These are phyloP conservation scores for Garra rufa DNA, from an alignment of 2,113 vertebrate species.

Conservation along the genomic window DNA sequence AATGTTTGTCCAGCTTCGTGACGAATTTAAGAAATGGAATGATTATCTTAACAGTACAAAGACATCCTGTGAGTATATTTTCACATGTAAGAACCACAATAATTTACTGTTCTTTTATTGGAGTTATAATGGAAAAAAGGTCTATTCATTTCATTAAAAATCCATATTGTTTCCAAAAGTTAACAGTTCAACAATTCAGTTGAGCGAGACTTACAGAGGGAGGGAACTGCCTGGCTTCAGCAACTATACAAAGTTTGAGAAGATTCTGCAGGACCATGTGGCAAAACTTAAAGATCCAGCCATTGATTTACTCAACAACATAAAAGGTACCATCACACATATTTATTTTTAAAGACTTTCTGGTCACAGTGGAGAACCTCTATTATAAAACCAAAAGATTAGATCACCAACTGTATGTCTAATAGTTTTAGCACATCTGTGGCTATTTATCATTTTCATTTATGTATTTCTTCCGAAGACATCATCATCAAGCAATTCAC, in stretches of 20 bases:
- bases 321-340: constrained; percentile 52
- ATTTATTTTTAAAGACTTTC: too few relatives aligned
- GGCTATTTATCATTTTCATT: background rate
- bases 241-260: constrained; percentile 54
- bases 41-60: background rate
- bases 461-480: constrained; percentile 33
- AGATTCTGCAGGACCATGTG: constrained; percentile 51
- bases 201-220: constrained; percentile 44
- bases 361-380: background rate
- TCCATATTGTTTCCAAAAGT: constrained; percentile 24
- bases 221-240: constrained; percentile 50
- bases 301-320: background rate
- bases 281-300: constrained; percentile 41
- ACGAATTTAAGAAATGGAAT: constrained; percentile 39
- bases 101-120: too few relatives aligned
- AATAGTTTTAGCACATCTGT: background rate
- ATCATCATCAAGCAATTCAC: constrained; percentile 48
- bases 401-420: background rate
- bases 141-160: too few relatives aligned
- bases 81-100: background rate
- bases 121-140: too few relatives aligned
- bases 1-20: constrained; percentile 11
- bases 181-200: background rate
- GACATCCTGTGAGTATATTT: constrained; percentile 17
- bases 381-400: background rate